Conservation (phyloP, 2,113 vertebrate species). For the Turnix velox region DNA sequence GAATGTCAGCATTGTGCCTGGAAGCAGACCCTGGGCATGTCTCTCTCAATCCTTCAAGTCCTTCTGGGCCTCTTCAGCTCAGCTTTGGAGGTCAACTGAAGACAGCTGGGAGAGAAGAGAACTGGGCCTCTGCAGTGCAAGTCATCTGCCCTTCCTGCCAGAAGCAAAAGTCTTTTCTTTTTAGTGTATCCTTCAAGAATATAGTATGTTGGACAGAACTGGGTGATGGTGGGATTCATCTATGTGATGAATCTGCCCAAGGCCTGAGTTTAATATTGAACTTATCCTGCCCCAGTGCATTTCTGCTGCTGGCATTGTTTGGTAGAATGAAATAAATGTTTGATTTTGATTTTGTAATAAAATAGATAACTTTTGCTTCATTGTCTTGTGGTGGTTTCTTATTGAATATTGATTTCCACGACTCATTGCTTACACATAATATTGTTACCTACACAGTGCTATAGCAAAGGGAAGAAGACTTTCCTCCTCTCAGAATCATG, state of each 20-base stretch:
- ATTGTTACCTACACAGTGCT: neutral
- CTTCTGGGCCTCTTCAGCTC: neutral
- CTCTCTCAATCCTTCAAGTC: neutral
- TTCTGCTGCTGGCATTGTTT: neutral
- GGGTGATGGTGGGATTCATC: neutral
- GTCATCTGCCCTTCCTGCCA: neutral
- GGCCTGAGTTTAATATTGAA: neutral
- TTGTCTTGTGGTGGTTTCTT: conserved; percentile 20
- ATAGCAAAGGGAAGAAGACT: neutral
- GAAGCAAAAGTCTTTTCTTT: neutral
- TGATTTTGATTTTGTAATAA: conserved; percentile 61
- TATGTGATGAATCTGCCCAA: neutral
- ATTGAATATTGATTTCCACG: neutral
- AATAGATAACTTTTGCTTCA: conserved; percentile 29
- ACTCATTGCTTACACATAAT: neutral
- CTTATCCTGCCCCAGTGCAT: neutral
- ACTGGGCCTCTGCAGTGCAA: neutral
- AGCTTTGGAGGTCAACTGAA: neutral
- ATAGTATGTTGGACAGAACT: neutral
- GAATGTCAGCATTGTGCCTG: neutral
- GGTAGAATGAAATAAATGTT: conserved; percentile 29
- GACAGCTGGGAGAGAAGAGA: conserved; percentile 16
- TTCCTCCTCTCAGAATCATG: neutral
- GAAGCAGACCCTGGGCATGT: neutral
- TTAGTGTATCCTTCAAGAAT: neutral